Conservation (phyloP, 2,888 invertebrate genomes). For the Metacarcinus magister region DNA sequence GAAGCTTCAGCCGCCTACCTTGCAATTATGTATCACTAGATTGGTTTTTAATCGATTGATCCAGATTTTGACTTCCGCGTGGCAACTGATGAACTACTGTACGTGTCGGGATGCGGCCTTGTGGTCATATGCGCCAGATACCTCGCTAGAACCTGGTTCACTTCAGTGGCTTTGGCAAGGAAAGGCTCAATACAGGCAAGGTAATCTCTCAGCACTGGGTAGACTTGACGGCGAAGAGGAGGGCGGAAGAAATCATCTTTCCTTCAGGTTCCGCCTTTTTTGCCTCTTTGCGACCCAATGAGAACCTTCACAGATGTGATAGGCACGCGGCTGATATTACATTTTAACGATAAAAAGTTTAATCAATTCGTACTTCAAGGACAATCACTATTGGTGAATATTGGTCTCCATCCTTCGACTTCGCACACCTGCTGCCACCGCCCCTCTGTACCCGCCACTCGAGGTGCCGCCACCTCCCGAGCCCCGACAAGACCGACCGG, state of each 20-base stretch:
- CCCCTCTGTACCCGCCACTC: neutral
- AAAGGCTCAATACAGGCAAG: neutral
- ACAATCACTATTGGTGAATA: neutral
- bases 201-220: neutral
- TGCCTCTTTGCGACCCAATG: neutral
- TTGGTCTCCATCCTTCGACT: neutral
- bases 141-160: neutral
- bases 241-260: neutral
- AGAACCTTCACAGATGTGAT: neutral
- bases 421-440: constrained; percentile 1
- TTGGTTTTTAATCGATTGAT: neutral
- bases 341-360: neutral
- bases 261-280: neutral
- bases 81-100: constrained; percentile 62
- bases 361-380: neutral
- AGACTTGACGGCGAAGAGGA: neutral
- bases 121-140: constrained; percentile 16
- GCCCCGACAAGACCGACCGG: constrained; percentile 69
- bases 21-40: neutral
- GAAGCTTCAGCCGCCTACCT: neutral
- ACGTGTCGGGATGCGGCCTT: constrained; percentile 64
- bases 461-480: constrained; percentile 32
- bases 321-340: neutral
- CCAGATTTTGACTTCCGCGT: constrained; percentile 66
- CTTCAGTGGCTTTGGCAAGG: neutral